phyloP scores from a whole-genome alignment of 2,797 vertebrate genomes.

The Atherinosoma microstoma region DNA sequence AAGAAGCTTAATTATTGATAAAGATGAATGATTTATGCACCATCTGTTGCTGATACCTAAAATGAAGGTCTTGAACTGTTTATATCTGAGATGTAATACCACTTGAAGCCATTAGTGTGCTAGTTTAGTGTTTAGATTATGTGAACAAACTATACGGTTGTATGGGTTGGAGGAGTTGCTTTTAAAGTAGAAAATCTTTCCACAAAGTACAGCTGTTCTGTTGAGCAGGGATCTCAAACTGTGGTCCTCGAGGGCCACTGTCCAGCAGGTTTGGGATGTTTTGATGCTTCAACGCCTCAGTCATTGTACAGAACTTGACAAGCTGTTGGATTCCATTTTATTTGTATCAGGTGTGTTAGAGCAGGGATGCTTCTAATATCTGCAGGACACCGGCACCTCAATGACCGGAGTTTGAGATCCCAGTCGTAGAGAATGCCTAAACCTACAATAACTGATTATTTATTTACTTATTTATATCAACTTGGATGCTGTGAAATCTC shows the following conservation, averaged over 20 bases:
- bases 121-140: background rate
- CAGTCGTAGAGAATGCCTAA: background rate
- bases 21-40: background rate
- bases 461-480: background rate
- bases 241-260: background rate
- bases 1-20: background rate
- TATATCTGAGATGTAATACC: too few relatives aligned
- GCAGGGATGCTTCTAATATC: too few relatives aligned
- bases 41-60: too few relatives aligned
- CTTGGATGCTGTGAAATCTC: background rate
- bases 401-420: too few relatives aligned
- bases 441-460: background rate
- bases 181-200: background rate
- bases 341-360: background rate
- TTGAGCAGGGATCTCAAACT: background rate
- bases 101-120: too few relatives aligned
- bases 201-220: background rate
- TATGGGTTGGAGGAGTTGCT: background rate
- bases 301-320: background rate
- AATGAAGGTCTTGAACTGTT: too few relatives aligned
- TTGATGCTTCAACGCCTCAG: background rate
- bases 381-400: too few relatives aligned
- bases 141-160: background rate
- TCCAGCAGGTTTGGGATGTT: background rate
- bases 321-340: background rate